Conservation (phyloP, 2,888 invertebrate species). For the Drosophila melanosoma region DNA sequence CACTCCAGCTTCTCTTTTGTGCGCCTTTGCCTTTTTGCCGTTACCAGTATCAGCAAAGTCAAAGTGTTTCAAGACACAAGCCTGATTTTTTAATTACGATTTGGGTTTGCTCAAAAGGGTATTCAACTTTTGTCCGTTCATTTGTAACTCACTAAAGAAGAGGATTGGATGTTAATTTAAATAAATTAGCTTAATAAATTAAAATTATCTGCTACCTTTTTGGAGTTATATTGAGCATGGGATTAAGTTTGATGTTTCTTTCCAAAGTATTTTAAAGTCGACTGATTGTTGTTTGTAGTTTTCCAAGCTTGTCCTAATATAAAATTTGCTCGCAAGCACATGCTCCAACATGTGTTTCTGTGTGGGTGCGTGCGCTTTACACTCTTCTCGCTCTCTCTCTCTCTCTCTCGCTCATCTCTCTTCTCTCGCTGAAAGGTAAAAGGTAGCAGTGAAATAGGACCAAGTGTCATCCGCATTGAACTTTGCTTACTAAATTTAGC, state of each 20-base stretch:
- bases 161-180: neutral
- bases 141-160: neutral
- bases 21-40: slow-evolving; percentile 67
- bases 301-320: slow-evolving; percentile 33
- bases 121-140: slow-evolving; percentile 15
- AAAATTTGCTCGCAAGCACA: slow-evolving; percentile 37
- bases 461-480: slow-evolving; percentile 52
- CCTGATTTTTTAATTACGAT: slow-evolving; percentile 60
- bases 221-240: neutral
- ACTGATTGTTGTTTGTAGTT: neutral
- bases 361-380: neutral
- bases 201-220: neutral
- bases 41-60: slow-evolving; percentile 64
- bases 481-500: slow-evolving; percentile 73
- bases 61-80: slow-evolving; percentile 45
- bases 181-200: neutral
- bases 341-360: slow-evolving; percentile 12
- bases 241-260: neutral
- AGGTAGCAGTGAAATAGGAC: slow-evolving; percentile 44
- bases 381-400: neutral
- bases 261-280: slow-evolving; percentile 21
- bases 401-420: neutral
- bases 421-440: neutral
- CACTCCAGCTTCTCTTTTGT: slow-evolving; percentile 20
- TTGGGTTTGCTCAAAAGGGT: slow-evolving; percentile 26